Evolutionary conservation across 2,888 invertebrate genomes (phyloP), one percentile per base, ranked within the genome.

Genomic region (Noctua fimbriata): DNA sequence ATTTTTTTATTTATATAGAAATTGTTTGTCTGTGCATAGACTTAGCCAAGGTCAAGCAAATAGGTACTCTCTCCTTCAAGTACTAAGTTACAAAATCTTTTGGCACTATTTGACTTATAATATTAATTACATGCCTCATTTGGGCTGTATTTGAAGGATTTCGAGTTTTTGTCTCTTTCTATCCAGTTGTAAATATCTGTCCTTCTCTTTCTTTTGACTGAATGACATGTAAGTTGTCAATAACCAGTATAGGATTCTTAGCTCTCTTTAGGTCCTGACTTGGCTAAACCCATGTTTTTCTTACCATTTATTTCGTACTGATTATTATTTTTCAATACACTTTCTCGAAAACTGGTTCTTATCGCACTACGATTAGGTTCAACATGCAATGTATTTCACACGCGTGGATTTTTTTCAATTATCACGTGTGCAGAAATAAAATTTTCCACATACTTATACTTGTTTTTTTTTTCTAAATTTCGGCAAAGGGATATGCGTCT

Each of bases 21-120:
- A 73, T 60, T 67, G 28, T 47, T 63, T 55, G 0, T 66, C 77
- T 79, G 49, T 67, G 52, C 58, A 80, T 78, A 73, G 78, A 44
- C 65, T 80, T 78, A 84, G 65, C 79, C 78, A 70, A 70, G 84
- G 73, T 60, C 28, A 73, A 76, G 52, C 52, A 86, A 70, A 44
- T 28, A 65, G 10, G 2, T 70, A 79, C 44, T 47, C 16, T 60
- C 16, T 47, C 24, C 12, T 21, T 28, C 7, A 21, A 81, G n/a
- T 10, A 9, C 47, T 67, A 67, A 18, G 36, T 28, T n/a, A 55
- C n/a, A 85, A 55, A 72, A 60, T 79, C 47, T 55, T 85, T 82
- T 82, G 81, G 82, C 85, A 82, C 85, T 52, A 52, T 36, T 73
- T 12, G 81, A 63, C 18, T 28, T 69, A n/a, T 36, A 58, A 47